Conservation (phyloP, 1,140 invertebrate genomes). For the Nasonia longicornis region DNA sequence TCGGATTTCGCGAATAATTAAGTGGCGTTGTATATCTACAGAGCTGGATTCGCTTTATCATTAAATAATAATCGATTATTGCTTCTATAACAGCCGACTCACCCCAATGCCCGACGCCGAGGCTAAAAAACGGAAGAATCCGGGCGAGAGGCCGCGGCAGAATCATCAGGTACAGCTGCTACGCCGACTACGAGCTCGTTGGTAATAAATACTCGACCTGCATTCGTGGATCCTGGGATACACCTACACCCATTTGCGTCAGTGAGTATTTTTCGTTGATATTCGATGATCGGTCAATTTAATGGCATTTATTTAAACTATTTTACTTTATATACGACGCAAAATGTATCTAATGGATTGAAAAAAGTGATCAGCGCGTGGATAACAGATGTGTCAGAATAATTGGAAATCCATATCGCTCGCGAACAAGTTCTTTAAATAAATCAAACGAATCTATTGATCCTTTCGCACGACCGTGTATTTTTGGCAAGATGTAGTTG, state of each 20-base stretch:
- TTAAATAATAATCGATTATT: neutral
- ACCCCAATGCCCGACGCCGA: conserved; percentile 54
- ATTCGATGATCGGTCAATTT: conserved; percentile 3
- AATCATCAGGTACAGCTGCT: conserved; percentile 72
- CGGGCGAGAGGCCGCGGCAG: conserved; percentile 61
- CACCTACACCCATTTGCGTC: conserved; percentile 74
- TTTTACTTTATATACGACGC: neutral
- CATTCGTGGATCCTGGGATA: conserved; percentile 72
- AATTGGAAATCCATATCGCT: neutral
- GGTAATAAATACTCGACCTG: conserved; percentile 76
- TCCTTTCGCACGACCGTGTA: neutral
- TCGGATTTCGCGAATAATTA: neutral
- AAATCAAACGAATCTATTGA: neutral
- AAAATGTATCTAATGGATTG: too few relatives aligned
- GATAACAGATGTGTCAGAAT: neutral
- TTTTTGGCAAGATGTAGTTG: neutral
- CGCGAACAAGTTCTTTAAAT: neutral
- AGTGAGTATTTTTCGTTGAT: conserved; percentile 68
- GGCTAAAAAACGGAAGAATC: conserved; percentile 60
- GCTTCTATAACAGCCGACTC: conserved; percentile 33
- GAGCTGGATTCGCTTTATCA: neutral
- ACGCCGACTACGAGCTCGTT: conserved; percentile 70
- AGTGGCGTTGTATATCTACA: neutral
- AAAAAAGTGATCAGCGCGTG: too few relatives aligned
- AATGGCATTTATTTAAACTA: neutral